Evolutionary conservation across 2,888 invertebrate species (phyloP).

Genomic region (Chymomyza amoena): DNA sequence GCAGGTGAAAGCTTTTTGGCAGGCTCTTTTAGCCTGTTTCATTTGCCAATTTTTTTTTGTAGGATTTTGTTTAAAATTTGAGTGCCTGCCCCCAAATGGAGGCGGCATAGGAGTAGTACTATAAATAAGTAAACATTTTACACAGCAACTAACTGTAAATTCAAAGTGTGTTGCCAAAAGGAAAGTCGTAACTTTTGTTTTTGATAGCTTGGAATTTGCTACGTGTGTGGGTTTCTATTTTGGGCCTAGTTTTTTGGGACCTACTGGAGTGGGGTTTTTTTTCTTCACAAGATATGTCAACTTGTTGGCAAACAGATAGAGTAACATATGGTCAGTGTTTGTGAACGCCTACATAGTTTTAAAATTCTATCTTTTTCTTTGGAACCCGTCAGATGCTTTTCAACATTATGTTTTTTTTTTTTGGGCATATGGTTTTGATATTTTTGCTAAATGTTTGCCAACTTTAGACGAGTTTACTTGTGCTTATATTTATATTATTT

Average conservation of each 20-base stretch:
- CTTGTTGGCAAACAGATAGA: too few relatives aligned
- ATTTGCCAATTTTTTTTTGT: background rate
- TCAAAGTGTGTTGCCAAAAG: background rate
- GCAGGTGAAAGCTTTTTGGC: conserved; percentile 42
- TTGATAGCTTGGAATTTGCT: background rate
- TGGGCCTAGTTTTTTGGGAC: background rate
- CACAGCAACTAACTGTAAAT: background rate
- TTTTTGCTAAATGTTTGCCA: too few relatives aligned
- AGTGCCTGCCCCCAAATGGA: background rate
- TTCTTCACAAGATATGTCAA: background rate
- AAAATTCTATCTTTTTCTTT: too few relatives aligned
- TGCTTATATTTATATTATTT: too few relatives aligned
- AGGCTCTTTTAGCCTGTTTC: background rate
- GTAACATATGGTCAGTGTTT: too few relatives aligned
- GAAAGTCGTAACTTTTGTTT: background rate
- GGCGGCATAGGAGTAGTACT: background rate
- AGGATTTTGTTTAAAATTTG: conserved; percentile 5
- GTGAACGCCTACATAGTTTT: too few relatives aligned
- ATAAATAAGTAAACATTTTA: conserved; percentile 39
- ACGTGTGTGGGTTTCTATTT: background rate
- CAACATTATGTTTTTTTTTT: too few relatives aligned
- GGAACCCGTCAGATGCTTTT: too few relatives aligned
- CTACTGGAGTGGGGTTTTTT: background rate
- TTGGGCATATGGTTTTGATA: too few relatives aligned
- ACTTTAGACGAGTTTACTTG: too few relatives aligned